Evolutionary conservation across 2,888 invertebrate genomes (phyloP), one percentile per base, ranked within the genome.

Genomic region (Malthinus seriepunctatus): DNA sequence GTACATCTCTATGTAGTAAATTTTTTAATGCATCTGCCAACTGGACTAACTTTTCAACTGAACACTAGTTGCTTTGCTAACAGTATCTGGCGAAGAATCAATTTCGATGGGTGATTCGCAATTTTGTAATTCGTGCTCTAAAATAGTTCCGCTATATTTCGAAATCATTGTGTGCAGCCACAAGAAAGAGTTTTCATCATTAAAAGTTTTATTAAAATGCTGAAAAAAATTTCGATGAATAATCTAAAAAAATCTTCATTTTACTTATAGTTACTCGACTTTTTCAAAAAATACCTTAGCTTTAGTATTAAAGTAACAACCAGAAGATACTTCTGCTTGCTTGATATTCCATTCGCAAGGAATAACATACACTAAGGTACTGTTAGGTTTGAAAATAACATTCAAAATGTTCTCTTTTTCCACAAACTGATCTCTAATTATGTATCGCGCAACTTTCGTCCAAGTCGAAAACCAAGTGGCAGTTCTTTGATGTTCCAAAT

Each of bases 161-260:
- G 92, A 82, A 76, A 93, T 94, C 0, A 90, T 88, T 65, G 88
- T 83, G 71, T 92, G 89, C 50, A 93, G 83, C 73, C 88, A 92
- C 51, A 88, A 85, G 76, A 95, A 95, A 78, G 88, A 91, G 65
- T 88, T 89, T 0, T 90, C 85, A 73, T 93, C 89, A 69, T 86
- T 86, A 68, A 89, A 88, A 15, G 83, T 83, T 15, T 93, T 90
- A 70, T 88, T 86, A 67, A 91, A 83, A 76, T 95, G 95, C 67
- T 86, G 86, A 0, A 94, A 95, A 0, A 95, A 95, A 76, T 95
- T 95, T 93, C 94, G 95, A 77, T 95, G 95, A 52, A 95, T 87
- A 44, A 93, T 85, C 93, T 94, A 78, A 8, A 78, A 1, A 15
- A 14, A 15, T 12, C n/a, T 5, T 8, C 1, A 15, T 33, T 47